Percentiles rank a stretch among this genome's conserved stretches.
Evolutionary conservation across 2,797 vertebrate species (phyloP).

Genomic region (Anolis apletophallus): DNA sequence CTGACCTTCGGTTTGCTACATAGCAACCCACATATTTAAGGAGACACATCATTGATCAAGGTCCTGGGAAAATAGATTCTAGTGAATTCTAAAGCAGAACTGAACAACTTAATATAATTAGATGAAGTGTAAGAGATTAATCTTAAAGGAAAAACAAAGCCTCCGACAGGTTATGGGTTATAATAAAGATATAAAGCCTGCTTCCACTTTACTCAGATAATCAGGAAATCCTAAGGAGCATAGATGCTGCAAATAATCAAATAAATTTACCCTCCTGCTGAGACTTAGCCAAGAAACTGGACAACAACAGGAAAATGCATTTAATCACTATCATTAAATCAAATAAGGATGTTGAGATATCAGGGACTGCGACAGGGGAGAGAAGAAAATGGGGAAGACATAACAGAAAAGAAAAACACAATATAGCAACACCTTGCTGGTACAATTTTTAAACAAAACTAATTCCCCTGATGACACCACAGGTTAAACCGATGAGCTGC

Average conservation of each 20-base stretch:
- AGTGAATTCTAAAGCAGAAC: background rate
- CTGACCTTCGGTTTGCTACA: background rate
- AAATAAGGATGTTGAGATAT: background rate
- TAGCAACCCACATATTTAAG: background rate
- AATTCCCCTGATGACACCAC: too few relatives aligned
- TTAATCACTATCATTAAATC: background rate
- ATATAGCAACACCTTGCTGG: background rate
- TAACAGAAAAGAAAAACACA: background rate
- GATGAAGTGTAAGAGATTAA: background rate
- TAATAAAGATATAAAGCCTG: slow-evolving; percentile 2
- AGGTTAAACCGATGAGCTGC: too few relatives aligned
- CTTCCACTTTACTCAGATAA: background rate
- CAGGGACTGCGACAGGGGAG: too few relatives aligned
- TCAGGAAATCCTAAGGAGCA: slow-evolving; percentile 6
- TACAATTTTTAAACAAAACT: background rate
- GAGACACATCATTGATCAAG: slow-evolving; percentile 27
- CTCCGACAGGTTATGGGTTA: slow-evolving; percentile 9
- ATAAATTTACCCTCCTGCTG: background rate
- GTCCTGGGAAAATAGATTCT: slow-evolving; percentile 1
- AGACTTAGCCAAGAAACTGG: background rate
- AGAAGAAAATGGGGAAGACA: background rate
- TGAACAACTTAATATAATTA: slow-evolving; percentile 28
- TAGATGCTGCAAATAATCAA: background rate
- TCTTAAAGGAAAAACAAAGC: background rate
- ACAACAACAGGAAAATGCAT: background rate